Base-by-base conservation (phyloP, 2,797 vertebrate genomes). In the Chloroceryle inda region DNA sequence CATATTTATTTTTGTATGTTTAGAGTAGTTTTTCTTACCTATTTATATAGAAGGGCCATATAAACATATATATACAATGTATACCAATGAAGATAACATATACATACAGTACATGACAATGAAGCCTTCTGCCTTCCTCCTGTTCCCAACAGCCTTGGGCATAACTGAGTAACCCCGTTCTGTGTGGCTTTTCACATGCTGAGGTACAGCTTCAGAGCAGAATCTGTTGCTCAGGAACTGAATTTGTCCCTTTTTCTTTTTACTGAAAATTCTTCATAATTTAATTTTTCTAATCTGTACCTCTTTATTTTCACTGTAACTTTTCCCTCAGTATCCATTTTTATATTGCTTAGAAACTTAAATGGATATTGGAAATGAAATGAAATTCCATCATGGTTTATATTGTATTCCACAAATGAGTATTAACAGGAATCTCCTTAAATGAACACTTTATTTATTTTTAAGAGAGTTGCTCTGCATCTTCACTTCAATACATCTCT, bases 301-400 rank as follows among this genome's bases (percentile, higher is more conserved):
- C 72, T 85, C 91, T 93, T 93, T 61, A 89, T 87, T 95, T 96
- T 47, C 61, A 16, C 58, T 29, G 1, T 68, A 89, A 85, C 55
- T 88, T 89, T 88, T 92, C 91, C 75, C 89, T 68, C 23, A 84
- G 58, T 59, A 49, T 85, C 29, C 68, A 93, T 82, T 94, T 82
- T 83, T 88, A 18, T 55, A 72, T 73, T 88, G 58, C 68, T 88
- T 88, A 88, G 75, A 80, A 94, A 85, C 3, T 2, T 73, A 87
- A 81, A 63, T 67, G 71, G 35, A 40, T 72, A 69, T 67, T 23
- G 23, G 63, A 92, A 81, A 86, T 45, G 16, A 92, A 88, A 67
- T 22, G 76, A 71, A 72, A 91, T 38, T 95, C 56, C 64, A 5
- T 20, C 4, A 15, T 82, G 78, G 77, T 74, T 85, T 91, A 22